These are phyloP conservation scores for Epirrita christyi DNA, from an alignment of 2,888 invertebrate species.

Conservation along the genomic window DNA sequence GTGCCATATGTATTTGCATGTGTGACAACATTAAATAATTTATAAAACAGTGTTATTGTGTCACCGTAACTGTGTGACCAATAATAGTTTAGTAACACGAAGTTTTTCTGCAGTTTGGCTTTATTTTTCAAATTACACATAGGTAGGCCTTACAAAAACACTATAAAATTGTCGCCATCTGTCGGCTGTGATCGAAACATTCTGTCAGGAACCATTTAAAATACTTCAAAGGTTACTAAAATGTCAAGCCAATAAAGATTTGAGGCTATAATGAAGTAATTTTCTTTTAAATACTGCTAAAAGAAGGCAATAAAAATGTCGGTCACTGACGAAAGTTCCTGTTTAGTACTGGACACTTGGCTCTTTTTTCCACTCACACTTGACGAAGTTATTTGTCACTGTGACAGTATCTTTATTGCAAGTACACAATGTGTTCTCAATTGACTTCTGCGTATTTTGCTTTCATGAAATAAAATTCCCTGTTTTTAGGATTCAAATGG, in stretches of 20 bases:
- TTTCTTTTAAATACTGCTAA: constrained; percentile 4
- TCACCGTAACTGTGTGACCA: constrained; percentile 11
- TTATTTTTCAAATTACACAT: neutral
- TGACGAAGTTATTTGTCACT: constrained; percentile 3
- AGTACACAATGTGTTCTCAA: constrained; percentile 9
- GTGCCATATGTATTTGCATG: too few relatives aligned
- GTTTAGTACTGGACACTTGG: neutral
- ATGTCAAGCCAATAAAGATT: constrained; percentile 5
- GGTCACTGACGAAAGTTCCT: constrained; percentile 10
- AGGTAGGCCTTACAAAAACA: neutral
- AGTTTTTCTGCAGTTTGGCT: constrained; percentile 5
- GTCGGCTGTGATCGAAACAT: neutral
- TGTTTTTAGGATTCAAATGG: constrained; percentile 20
- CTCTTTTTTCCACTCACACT: constrained; percentile 1
- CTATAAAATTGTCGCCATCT: neutral
- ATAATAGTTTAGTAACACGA: constrained; percentile 8
- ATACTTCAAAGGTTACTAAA: constrained; percentile 4
- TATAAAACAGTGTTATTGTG: too few relatives aligned
- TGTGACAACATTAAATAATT: too few relatives aligned
- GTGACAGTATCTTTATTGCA: constrained; percentile 8
- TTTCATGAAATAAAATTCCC: constrained; percentile 7
- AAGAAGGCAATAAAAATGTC: constrained; percentile 2
- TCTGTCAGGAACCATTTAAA: constrained; percentile 9
- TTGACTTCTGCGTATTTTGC: constrained; percentile 15
- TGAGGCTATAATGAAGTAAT: constrained; percentile 12